Percentiles rank a stretch among this genome's conserved stretches.
Evolutionary conservation across 2,888 invertebrate species (phyloP).

Genomic region (Oscheius sp.): DNA sequence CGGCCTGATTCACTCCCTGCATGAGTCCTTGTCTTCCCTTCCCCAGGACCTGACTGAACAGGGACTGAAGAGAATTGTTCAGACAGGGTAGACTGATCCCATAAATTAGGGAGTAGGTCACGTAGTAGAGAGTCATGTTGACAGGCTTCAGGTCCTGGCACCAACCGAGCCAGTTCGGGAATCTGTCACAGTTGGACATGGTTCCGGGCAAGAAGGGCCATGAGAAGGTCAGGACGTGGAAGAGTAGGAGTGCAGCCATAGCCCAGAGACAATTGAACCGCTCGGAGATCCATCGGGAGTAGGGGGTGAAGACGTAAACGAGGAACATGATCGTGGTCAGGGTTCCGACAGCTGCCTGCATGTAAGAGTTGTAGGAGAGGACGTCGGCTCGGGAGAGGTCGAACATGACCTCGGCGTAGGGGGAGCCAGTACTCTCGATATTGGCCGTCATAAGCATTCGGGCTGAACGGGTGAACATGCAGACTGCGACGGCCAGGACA

Average conservation of each 20-base stretch:
- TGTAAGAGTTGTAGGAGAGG: constrained; percentile 46
- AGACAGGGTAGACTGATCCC: constrained; percentile 52
- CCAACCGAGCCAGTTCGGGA: constrained; percentile 24
- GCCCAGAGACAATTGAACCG: constrained; percentile 50
- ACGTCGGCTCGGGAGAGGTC: constrained; percentile 46
- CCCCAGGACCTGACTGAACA: constrained; percentile 45
- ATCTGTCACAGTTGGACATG: constrained; percentile 41
- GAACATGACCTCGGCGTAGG: constrained; percentile 58
- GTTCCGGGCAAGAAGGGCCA: constrained; percentile 59
- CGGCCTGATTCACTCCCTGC: constrained; percentile 59
- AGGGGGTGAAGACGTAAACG: constrained; percentile 55
- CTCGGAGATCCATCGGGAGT: constrained; percentile 54
- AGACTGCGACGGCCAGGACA: constrained; percentile 55
- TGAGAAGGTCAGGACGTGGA: constrained; percentile 55
- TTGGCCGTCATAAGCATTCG: constrained; percentile 43
- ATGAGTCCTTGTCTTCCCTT: constrained; percentile 47
- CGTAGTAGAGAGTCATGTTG: constrained; percentile 52
- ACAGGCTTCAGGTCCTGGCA: constrained; percentile 46
- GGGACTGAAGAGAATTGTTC: constrained; percentile 59
- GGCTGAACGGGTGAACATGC: constrained; percentile 49
- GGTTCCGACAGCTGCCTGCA: constrained; percentile 50
- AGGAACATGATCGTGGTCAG: constrained; percentile 52
- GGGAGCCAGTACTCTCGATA: constrained; percentile 53
- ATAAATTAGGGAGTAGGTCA: constrained; percentile 48
- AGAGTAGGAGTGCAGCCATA: constrained; percentile 48